Conservation (phyloP, 2,113 vertebrate genomes). For the Amphilophus citrinellus region DNA sequence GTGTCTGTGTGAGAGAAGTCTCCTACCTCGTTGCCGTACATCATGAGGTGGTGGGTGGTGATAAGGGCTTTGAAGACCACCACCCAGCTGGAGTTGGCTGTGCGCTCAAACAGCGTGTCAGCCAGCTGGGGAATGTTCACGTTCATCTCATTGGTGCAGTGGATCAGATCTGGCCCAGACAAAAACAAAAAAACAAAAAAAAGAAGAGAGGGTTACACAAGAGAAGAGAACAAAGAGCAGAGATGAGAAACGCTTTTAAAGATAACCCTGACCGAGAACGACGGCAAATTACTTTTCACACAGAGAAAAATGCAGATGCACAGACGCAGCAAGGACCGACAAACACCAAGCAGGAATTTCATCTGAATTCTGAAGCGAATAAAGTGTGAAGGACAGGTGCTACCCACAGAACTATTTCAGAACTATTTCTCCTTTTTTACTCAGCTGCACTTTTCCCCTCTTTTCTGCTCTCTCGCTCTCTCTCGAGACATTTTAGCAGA, state of each 20-base stretch:
- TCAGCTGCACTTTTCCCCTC: neutral
- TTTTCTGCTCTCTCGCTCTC: neutral
- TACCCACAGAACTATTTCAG: neutral
- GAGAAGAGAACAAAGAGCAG: neutral
- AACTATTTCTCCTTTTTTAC: neutral
- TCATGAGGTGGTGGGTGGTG: conserved; percentile 84
- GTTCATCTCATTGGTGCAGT: conserved; percentile 86
- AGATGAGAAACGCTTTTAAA: conserved; percentile 8
- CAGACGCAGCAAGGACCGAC: neutral
- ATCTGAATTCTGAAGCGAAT: neutral
- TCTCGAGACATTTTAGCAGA: neutral
- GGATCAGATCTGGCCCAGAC: conserved; percentile 77
- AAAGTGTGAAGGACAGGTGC: conserved; percentile 4
- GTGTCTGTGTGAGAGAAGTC: neutral
- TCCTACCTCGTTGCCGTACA: conserved; percentile 84
- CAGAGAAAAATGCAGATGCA: neutral
- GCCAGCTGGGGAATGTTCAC: conserved; percentile 84
- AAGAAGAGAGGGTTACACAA: conserved; percentile 6
- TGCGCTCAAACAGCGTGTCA: conserved; percentile 82
- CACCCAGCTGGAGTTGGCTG: conserved; percentile 84
- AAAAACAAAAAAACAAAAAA: neutral
- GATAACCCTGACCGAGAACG: neutral
- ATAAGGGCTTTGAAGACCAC: conserved; percentile 85
- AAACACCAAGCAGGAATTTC: neutral
- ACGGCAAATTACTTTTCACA: conserved; percentile 18